Evolutionary conservation across 1,140 invertebrate genomes (phyloP), one percentile per base, ranked within the genome.

Genomic region (Spodoptera litura): DNA sequence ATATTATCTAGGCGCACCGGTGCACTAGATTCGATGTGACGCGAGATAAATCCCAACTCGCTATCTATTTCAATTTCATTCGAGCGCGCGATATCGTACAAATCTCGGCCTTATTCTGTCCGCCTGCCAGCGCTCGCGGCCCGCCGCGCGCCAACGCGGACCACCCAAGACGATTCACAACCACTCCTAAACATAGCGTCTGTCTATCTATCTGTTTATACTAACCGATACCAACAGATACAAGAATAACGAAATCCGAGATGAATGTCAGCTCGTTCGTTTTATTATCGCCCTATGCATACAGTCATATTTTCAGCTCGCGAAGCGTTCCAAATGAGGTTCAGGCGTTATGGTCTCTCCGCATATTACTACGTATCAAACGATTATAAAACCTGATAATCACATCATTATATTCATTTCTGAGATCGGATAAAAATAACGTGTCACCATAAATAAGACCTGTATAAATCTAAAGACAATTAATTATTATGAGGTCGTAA

Each of bases 31-130:
- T 78, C 80, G 89, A 93, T 90, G 81, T 85, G 89, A 91, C 89
- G 83, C 85, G 78, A 88, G 91, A 91, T 93, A 91, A 91, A 89
- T 90, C 81, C 79, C 76, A 64, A 86, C 85, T 88, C 86, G 84
- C 89, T 91, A 92, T 92, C 90, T 91, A 90, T 91, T 91, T 89
- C 87, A 89, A 88, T 91, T 90, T 88, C 87, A 89, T 85, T 88
- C 83, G 86, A 91, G 86, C 88, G 87, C 82, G 87, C 85, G 83
- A 89, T 91, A 88, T 89, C 89, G 78, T 88, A 92, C 91, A 87
- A 91, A 92, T 92, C 91, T 92, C 89, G 85, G 85, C 85, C 87
- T 91, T 91, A 89, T 91, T 90, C 83, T 84, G 87, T 87, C 85
- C 84, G 83, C 84, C 84, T 83, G 81, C 84, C 85, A 77, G 83